Base-by-base conservation (phyloP, 1,140 invertebrate genomes). In the Venturia canescens region DNA sequence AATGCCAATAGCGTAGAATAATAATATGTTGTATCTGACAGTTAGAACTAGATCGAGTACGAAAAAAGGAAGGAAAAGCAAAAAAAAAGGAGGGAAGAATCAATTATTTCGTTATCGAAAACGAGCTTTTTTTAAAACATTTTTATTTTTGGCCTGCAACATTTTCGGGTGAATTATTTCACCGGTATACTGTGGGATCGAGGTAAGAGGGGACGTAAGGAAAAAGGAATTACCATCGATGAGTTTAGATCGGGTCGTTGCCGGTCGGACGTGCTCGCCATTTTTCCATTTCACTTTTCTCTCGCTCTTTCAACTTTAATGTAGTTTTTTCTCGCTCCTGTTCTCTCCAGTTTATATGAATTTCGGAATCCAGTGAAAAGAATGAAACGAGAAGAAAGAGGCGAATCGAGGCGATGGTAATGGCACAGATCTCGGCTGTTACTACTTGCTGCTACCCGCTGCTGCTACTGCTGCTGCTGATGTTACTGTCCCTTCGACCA, bases 401-500 rank as follows among this genome's bases (percentile, higher is more conserved):
- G 69, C 50, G 21, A 26, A 23, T n/a, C 21, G 44, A 70, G 82
- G 80, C 86, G 86, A 87, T 86, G 87, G 87, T 88, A 88, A 87
- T 86, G 87, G 86, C 80, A 75, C 53, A 76, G 76, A 79, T 84
- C 76, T 67, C 69, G 80, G 79, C 80, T 79, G 79, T 74, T 80
- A 82, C 70, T 78, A 79, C 80, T 60, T 80, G 78, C 80, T 78
- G 74, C 84, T 80, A 79, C 82, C 57, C 57, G 80, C 80, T 80
- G 78, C 80, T 78, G 71, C 80, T 80, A 75, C 80, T 78, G 71
- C 76, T 84, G 82, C 76, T 80, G 77, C 82, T 80, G 84, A 87
- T 84, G 85, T 84, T 84, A 81, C 84, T 85, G 71, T 86, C 80
- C 84, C 86, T 87, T 87, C 84, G 83, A 67, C 86, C 88, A 90